Evolutionary conservation across 1,140 invertebrate genomes (phyloP).

Genomic region (Euwallacea similis): DNA sequence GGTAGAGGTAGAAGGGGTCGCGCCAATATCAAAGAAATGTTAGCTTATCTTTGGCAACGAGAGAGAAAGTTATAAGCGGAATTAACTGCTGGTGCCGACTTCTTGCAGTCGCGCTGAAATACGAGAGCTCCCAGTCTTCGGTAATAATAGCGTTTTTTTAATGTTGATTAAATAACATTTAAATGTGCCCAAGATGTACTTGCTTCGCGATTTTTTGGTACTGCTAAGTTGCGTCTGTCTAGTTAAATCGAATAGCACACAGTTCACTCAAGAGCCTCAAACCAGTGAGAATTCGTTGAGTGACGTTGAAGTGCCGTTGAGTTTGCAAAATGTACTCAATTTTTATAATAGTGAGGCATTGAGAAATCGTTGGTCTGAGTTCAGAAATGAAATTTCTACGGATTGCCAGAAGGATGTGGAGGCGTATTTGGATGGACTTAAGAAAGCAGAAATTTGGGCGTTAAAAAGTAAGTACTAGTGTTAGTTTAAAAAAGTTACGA

Average conservation of each 20-base stretch:
- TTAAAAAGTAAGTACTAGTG: constrained; percentile 66
- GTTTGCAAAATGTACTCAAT: constrained; percentile 54
- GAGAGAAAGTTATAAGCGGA: constrained; percentile 39
- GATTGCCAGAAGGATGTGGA: constrained; percentile 64
- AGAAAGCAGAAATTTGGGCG: constrained; percentile 67
- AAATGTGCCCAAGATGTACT: neutral
- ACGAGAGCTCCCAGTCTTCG: no score
- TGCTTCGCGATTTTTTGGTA: neutral
- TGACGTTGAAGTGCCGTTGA: constrained; percentile 43
- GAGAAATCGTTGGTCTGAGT: constrained; percentile 53
- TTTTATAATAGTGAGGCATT: constrained; percentile 56
- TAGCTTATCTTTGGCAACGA: constrained; percentile 34
- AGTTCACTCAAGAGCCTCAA: constrained; percentile 8
- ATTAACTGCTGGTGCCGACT: constrained; percentile 19
- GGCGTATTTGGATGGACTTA: constrained; percentile 64
- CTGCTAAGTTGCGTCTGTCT: constrained; percentile 6
- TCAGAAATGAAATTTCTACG: constrained; percentile 46
- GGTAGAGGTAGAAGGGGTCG: constrained; percentile 24
- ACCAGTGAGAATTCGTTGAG: constrained; percentile 40
- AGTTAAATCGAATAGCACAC: constrained; percentile 10
- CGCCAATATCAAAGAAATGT: constrained; percentile 42
- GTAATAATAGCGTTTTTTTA: neutral
- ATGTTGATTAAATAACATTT: constrained; percentile 10
- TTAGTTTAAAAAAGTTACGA: neutral
- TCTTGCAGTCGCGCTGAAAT: constrained; percentile 12